Base-by-base conservation (phyloP, 2,888 invertebrate genomes). In the Papilio demoleus region DNA sequence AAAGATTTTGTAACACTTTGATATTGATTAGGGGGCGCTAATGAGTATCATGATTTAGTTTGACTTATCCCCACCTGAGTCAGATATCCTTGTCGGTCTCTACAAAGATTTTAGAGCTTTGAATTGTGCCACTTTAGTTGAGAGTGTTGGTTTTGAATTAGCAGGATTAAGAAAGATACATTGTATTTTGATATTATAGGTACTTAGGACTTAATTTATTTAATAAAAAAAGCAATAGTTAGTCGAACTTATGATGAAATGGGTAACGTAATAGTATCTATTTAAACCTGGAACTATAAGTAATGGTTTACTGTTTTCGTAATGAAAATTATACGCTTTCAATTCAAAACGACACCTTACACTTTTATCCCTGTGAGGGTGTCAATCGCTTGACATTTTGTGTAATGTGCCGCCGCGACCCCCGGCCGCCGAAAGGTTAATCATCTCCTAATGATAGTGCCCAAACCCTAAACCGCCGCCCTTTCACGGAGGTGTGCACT, bases 371-470 rank as follows among this genome's bases (percentile, higher is more conserved):
- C 71, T 67, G 60, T 66, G 67, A 74, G 75, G 84, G 87, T 85
- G 87, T 84, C 83, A 87, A 86, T 76, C 79, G 79, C 76, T 81
- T 87, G 87, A 83, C 88, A 88, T 87, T 90, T 86, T 74, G 80
- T 75, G 81, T 88, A 88, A 88, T 89, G 85, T 82, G 74, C 79
- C 79, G 77, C 74, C 77, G 70, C 83, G 82, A 81, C 84, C 85
- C 85, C 79, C 79, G 75, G 74, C 77, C 73, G 74, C 74, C 61
- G 75, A 90, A 92, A 92, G 91, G 92, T 92, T 92, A 92, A 92
- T 90, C 87, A 87, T 87, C 77, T 83, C 77, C 82, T 90, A 90
- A 92, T 91, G 92, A 90, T 86, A 83, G 82, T 80, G 80, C 78
- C 79, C 82, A 82, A 83, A 80, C 78, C 78, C 74, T 76, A 68